Evolutionary conservation across 2,113 vertebrate genomes (phyloP).

Genomic region (Piprites chloris): DNA sequence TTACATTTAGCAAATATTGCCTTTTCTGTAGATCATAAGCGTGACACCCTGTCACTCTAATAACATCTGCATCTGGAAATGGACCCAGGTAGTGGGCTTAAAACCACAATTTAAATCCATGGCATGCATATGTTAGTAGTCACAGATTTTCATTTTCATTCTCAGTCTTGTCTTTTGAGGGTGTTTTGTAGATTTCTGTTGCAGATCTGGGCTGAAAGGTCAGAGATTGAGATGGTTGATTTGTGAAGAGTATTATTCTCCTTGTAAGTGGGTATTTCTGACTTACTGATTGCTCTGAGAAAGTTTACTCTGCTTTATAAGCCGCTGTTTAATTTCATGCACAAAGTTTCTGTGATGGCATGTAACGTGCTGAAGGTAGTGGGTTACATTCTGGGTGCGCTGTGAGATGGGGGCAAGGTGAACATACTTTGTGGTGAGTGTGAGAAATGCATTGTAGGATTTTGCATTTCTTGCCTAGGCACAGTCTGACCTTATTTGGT

Average conservation of each 20-base stretch:
- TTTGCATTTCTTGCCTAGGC: neutral
- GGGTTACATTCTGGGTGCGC: neutral
- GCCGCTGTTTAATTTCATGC: neutral
- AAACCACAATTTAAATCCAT: neutral
- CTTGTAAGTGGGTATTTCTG: neutral
- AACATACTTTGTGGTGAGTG: neutral
- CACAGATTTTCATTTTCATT: neutral
- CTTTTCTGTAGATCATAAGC: neutral
- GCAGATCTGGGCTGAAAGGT: neutral
- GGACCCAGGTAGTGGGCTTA: neutral
- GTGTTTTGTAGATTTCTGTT: neutral
- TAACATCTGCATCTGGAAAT: neutral
- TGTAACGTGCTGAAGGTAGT: neutral
- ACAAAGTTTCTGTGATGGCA: neutral
- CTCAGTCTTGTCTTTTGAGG: neutral
- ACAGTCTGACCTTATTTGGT: neutral
- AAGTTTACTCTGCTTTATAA: neutral
- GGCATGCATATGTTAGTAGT: rapidly evolving
- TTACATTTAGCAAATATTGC: neutral
- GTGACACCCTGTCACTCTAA: neutral
- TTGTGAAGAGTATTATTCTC: neutral
- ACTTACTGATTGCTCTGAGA: neutral
- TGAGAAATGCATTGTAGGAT: neutral
- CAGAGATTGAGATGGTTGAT: neutral
- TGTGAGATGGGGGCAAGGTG: neutral